phyloP scores from a whole-genome alignment of 2,797 vertebrate species.

The Lagorchestes hirsutus region DNA sequence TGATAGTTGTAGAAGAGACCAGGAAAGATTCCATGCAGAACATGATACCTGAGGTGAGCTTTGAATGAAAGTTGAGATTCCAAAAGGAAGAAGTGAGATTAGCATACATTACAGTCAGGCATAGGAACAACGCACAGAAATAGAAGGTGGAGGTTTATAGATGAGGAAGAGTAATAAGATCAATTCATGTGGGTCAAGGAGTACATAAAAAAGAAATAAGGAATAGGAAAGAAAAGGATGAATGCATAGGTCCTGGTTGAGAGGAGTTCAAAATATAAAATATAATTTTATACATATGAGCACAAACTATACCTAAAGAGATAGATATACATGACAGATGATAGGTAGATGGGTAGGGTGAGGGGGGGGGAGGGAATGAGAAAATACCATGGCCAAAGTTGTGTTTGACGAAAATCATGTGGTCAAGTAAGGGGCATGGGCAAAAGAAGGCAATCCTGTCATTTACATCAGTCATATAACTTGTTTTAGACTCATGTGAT shows the following conservation, averaged over 20 bases:
- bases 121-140: neutral
- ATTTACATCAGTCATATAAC: too few relatives aligned
- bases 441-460: too few relatives aligned
- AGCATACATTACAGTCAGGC: neutral
- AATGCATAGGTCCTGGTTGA: neutral
- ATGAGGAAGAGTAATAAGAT: neutral
- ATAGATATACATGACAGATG: too few relatives aligned
- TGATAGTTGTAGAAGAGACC: rapidly evolving
- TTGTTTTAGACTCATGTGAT: too few relatives aligned
- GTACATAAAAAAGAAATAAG: neutral
- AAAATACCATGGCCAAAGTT: too few relatives aligned
- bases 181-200: neutral
- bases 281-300: too few relatives aligned
- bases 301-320: too few relatives aligned
- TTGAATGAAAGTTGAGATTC: neutral
- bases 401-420: too few relatives aligned
- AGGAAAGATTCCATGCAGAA: neutral
- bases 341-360: too few relatives aligned
- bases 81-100: neutral
- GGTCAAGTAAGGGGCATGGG: too few relatives aligned
- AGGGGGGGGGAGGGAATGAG: too few relatives aligned
- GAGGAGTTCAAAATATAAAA: neutral
- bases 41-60: neutral
- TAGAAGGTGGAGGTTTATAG: neutral
- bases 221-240: neutral